Conservation (phyloP, 2,888 invertebrate species). For the Diachrysia chrysitis region DNA sequence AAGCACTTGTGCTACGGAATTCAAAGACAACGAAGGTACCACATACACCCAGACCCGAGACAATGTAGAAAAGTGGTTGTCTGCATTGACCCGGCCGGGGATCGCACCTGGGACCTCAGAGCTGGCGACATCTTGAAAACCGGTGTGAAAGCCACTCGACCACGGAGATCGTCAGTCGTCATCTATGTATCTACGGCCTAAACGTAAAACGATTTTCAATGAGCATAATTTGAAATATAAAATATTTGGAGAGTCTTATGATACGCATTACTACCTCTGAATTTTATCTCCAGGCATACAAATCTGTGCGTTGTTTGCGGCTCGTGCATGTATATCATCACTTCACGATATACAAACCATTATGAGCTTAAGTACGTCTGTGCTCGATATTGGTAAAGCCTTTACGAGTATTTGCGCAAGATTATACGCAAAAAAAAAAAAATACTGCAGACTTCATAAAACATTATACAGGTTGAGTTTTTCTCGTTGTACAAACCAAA, state of each 20-base stretch:
- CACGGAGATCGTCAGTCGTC: too few species aligned
- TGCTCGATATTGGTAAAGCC: not conserved
- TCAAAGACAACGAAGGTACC: too few species aligned
- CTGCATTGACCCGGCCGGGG: too few species aligned
- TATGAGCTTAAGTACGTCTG: slow-evolving; percentile 4
- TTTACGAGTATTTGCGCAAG: not conserved
- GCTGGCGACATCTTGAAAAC: too few species aligned
- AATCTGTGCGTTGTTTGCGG: slow-evolving; percentile 1
- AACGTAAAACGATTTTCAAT: not conserved
- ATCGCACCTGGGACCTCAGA: too few species aligned
- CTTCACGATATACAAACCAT: not conserved
- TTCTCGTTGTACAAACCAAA: too few species aligned
- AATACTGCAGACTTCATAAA: not conserved
- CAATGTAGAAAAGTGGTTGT: too few species aligned
- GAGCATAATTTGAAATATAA: not conserved
- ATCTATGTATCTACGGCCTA: not conserved
- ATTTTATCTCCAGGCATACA: not conserved
- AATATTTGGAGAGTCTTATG: not conserved
- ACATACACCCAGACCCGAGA: too few species aligned
- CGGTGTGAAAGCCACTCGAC: too few species aligned
- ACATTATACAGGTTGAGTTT: too few species aligned
- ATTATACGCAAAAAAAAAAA: not conserved
- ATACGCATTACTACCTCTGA: not conserved
- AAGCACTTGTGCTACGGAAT: too few species aligned
- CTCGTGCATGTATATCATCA: slow-evolving; percentile 4